These are phyloP conservation scores for Okamejei kenojei DNA, from an alignment of 2,797 vertebrate species.

Conservation along the genomic window DNA sequence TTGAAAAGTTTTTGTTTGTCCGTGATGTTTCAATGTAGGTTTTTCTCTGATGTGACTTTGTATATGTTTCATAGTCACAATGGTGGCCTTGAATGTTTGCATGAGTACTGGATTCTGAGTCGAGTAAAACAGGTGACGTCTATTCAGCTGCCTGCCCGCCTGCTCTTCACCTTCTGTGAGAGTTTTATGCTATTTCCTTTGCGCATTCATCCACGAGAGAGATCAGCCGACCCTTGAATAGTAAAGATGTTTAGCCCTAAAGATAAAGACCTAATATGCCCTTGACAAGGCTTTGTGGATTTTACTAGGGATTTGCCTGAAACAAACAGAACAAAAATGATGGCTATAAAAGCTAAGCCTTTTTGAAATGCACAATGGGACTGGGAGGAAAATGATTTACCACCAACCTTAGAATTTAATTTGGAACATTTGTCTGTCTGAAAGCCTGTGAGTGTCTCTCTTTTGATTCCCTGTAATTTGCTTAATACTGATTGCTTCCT, in stretches of 20 bases:
- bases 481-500: conserved; percentile 36
- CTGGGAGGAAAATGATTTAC: conserved; percentile 32
- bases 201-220: conserved; percentile 33
- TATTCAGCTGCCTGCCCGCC: conserved; percentile 21
- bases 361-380: conserved; percentile 23
- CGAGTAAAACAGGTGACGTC: neutral
- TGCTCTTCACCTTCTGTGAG: conserved; percentile 21
- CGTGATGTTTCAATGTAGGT: neutral
- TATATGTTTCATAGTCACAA: conserved; percentile 25
- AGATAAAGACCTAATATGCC: conserved; percentile 37
- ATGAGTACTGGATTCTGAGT: neutral
- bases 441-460: conserved; percentile 20
- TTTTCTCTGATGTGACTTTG: conserved; percentile 29
- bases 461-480: conserved; percentile 36
- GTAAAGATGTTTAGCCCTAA: conserved; percentile 30
- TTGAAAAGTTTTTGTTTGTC: neutral
- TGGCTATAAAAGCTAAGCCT: conserved; percentile 33
- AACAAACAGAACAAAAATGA: conserved; percentile 30
- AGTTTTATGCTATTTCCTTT: conserved; percentile 33
- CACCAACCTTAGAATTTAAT: conserved; percentile 34
- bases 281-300: conserved; percentile 36
- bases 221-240: conserved; percentile 31
- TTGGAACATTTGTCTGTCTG: conserved; percentile 35
- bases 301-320: conserved; percentile 28
- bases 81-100: neutral